Percentiles rank a stretch among this genome's conserved stretches.
phyloP scores from a whole-genome alignment of 2,888 invertebrate species.

The Eupelmus urozonus region DNA sequence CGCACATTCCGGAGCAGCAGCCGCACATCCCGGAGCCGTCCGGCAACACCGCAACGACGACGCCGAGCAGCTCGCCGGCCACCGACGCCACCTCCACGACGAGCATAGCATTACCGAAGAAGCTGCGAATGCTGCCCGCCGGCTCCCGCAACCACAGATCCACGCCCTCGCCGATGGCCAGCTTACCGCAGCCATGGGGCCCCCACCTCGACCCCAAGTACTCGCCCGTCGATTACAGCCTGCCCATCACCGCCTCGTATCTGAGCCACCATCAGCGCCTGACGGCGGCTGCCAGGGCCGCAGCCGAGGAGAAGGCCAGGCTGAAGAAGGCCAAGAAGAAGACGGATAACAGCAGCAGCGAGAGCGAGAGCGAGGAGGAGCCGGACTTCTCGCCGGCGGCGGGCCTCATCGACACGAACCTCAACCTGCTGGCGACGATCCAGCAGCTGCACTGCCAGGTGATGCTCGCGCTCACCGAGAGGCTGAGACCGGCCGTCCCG shows the following conservation, averaged over 20 bases:
- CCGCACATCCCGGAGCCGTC: not conserved
- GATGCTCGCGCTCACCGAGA: conserved; percentile 75
- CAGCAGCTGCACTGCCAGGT: conserved; percentile 76
- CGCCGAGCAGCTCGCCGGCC: conserved; percentile 57
- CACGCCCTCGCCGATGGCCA: conserved; percentile 69
- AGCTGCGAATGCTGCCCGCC: conserved; percentile 57
- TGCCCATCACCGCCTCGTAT: not conserved
- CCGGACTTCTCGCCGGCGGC: conserved; percentile 73
- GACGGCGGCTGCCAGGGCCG: conserved; percentile 59
- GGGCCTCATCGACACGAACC: conserved; percentile 75
- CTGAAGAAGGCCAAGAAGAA: not conserved
- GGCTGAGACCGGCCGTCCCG: conserved; percentile 72
- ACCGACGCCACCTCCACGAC: conserved; percentile 46
- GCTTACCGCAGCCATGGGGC: conserved; percentile 67
- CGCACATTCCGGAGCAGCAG: not conserved
- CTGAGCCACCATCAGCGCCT: not conserved
- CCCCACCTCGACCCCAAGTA: conserved; percentile 73
- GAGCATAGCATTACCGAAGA: conserved; percentile 54
- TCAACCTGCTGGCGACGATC: conserved; percentile 75
- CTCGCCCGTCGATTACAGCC: conserved; percentile 84
- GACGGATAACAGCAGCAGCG: conserved; percentile 70
- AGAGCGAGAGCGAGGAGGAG: conserved; percentile 72
- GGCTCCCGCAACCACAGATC: conserved; percentile 38
- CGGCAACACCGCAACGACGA: conserved; percentile 58
- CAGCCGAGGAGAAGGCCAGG: not conserved